Evolutionary conservation across 1,140 invertebrate genomes (phyloP), one percentile per base, ranked within the genome.

Genomic region (Eriocheir sinensis): DNA sequence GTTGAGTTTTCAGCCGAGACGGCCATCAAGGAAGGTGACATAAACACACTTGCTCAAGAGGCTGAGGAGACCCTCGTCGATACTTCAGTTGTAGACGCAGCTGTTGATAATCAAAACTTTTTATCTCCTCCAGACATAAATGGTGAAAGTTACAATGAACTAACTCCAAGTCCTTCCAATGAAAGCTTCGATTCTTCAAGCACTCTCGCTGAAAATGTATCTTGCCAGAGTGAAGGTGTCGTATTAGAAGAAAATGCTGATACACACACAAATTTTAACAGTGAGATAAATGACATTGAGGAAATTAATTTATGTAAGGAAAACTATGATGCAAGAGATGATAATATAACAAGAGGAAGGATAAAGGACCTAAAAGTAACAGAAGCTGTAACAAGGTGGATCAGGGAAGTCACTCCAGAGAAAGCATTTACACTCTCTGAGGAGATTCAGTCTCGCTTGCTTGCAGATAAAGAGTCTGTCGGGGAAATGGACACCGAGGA

Each of bases 381-480:
- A n/a, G 94, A 96, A 95, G 95, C 95, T 41, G 95, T 96, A 27
- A 96, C 94, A 86, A 91, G 95, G 85, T 96, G 95, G 95, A 96
- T 96, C n/a, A 94, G 95, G 32, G 95, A 96, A 80, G 95, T 96
- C 44, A 96, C 95, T 32, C 95, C 95, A 32, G 95, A 96, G 86
- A 96, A 96, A 83, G 95, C 95, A 34, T 96, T 96, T 91, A 86
- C 90, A 17, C 85, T 96, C 8, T 91, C 95, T 32, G 86, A 95
- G 38, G 95, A 95, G 44, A 36, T 93, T 80, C 94, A 96, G 53
- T 80, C 90, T 85, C 89, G 83, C 32, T 36, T 94, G 17, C 79
- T 94, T 72, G 86, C 81, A 40, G 72, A 94, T 2, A 38, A 89
- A 48, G 48, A 92, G 17, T 48, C 36, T 34, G 30, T 80, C n/a